These are phyloP conservation scores for Enteromius radiatus DNA, from an alignment of 2,797 vertebrate species.

Conservation along the genomic window DNA sequence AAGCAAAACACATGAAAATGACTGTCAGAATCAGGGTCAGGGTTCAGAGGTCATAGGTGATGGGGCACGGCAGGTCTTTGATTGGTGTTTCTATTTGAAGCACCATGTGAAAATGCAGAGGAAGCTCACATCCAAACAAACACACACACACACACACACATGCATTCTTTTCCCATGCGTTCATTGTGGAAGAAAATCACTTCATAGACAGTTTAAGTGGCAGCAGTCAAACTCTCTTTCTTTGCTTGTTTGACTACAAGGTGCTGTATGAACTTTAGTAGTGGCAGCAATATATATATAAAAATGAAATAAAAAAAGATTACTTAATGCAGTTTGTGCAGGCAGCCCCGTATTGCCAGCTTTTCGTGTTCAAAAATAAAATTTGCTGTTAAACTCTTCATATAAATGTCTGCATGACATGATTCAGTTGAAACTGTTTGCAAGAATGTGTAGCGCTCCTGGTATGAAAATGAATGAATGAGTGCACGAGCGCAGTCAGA, in stretches of 20 bases:
- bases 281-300: neutral
- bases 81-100: conserved; percentile 42
- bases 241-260: neutral
- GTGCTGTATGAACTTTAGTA: neutral
- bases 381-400: too few species aligned
- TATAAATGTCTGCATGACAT: too few species aligned
- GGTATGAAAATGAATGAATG: too few species aligned
- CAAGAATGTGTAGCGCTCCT: too few species aligned
- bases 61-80: conserved; percentile 34
- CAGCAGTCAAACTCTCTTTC: neutral
- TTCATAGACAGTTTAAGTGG: neutral
- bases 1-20: conserved; percentile 10
- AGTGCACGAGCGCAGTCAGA: too few species aligned
- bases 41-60: conserved; percentile 41
- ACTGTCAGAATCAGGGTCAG: conserved; percentile 25
- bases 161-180: conserved; percentile 3
- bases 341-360: too few species aligned
- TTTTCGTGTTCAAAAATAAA: too few species aligned
- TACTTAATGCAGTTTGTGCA: neutral
- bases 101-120: conserved; percentile 25
- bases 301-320: too few species aligned
- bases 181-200: conserved; percentile 1
- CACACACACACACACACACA: neutral
- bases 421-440: too few species aligned
- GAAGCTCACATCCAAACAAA: neutral